phyloP scores from a whole-genome alignment of 2,797 vertebrate genomes.

The Amazona finschi region DNA sequence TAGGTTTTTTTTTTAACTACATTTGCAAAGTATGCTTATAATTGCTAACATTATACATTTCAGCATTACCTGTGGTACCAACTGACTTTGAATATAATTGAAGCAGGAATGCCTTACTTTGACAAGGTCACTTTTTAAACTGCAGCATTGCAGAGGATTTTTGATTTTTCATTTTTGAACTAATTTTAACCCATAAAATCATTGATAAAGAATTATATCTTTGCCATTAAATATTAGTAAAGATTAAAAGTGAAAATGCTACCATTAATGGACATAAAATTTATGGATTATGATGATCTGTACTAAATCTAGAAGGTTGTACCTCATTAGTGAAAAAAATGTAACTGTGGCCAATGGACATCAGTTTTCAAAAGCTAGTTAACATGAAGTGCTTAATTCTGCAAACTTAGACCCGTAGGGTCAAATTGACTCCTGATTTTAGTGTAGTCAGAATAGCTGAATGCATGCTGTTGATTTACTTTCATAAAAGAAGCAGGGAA shows the following conservation, averaged over 20 bases:
- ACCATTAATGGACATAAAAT: slow-evolving; percentile 65
- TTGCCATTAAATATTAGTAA: slow-evolving; percentile 67
- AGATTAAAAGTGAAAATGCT: slow-evolving; percentile 64
- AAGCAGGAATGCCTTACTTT: slow-evolving; percentile 68
- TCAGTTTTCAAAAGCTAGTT: background rate
- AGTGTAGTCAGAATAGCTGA: background rate
- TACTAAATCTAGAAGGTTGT: slow-evolving; percentile 17
- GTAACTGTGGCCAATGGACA: background rate
- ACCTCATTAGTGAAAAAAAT: background rate
- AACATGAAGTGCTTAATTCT: background rate
- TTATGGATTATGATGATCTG: slow-evolving; percentile 49
- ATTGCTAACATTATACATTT: slow-evolving; percentile 66
- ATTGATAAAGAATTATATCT: slow-evolving; percentile 69
- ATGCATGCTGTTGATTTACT: background rate
- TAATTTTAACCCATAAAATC: slow-evolving; percentile 72
- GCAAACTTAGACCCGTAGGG: background rate
- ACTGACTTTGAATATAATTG: slow-evolving; percentile 75
- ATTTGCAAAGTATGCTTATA: slow-evolving; percentile 73
- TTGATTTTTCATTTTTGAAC: slow-evolving; percentile 72
- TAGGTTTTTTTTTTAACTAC: slow-evolving; percentile 58
- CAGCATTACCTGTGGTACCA: slow-evolving; percentile 70
- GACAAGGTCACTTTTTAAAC: slow-evolving; percentile 77
- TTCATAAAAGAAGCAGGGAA: background rate
- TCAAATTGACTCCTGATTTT: background rate
- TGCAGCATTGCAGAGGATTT: slow-evolving; percentile 42